phyloP scores from a whole-genome alignment of 53 echinoderm and acorn worm genomes.

The Antedon mediterranea region DNA sequence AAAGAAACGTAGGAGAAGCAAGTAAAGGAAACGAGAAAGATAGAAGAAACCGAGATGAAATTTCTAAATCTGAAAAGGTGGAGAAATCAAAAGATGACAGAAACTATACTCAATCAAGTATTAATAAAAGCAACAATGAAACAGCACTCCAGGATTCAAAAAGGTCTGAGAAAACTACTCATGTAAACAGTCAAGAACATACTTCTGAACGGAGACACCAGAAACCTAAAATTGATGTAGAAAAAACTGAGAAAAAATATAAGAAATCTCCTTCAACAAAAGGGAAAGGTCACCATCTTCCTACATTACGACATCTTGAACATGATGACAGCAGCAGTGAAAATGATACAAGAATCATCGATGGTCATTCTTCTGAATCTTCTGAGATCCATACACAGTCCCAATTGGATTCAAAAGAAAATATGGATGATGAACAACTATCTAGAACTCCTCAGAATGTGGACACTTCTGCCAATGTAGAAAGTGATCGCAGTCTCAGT shows the following conservation, averaged over 20 bases:
- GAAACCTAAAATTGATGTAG: neutral
- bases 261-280: neutral
- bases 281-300: neutral
- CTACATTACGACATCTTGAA: neutral
- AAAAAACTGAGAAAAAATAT: neutral
- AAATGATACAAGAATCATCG: neutral
- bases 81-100: neutral
- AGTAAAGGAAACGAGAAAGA: neutral
- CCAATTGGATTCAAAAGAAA: no score
- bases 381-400: no score
- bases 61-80: neutral
- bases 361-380: neutral
- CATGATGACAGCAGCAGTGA: neutral
- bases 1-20: no score
- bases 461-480: neutral
- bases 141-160: neutral
- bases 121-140: neutral
- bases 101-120: neutral
- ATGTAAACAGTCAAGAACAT: neutral
- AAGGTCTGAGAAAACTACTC: neutral
- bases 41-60: neutral
- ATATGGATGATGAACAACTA: neutral
- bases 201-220: neutral
- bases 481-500: neutral
- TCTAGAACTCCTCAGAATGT: no score